Evolutionary conservation across 2,888 invertebrate species (phyloP).

Genomic region (Andrena camellia): DNA sequence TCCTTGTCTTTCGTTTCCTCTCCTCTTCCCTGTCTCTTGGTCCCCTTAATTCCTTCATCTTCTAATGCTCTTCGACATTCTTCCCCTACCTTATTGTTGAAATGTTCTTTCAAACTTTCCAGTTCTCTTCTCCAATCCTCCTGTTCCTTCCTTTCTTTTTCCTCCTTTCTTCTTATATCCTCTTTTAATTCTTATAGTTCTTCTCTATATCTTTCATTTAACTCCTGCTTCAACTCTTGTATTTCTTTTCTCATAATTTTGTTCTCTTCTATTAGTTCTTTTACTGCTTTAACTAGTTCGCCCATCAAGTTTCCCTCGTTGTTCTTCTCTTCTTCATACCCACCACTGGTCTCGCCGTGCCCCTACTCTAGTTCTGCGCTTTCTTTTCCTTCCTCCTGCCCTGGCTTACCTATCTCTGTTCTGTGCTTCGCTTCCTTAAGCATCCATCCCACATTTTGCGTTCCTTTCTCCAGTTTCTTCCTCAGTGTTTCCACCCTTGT

Average conservation of each 20-base stretch:
- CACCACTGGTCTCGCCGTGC: background rate
- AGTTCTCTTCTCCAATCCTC: background rate
- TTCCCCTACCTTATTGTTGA: background rate
- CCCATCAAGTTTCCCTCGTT: background rate
- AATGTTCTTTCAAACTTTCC: background rate
- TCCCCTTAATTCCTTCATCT: background rate
- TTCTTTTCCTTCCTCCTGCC: background rate
- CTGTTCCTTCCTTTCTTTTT: background rate
- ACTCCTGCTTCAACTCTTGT: background rate
- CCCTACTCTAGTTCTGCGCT: background rate
- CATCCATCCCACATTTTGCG: background rate
- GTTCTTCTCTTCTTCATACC: background rate
- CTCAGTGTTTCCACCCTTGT: background rate
- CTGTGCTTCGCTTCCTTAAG: background rate
- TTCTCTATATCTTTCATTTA: background rate
- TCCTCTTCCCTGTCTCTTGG: background rate
- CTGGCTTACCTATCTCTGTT: background rate
- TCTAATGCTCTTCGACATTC: background rate
- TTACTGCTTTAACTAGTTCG: background rate
- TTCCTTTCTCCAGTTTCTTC: background rate
- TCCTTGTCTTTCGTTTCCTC: background rate
- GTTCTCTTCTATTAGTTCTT: background rate
- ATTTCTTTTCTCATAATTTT: background rate
- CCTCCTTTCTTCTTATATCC: background rate
- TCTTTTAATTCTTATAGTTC: background rate